These are phyloP conservation scores for Drosophila borborema DNA, from an alignment of 2,888 invertebrate genomes.

Conservation along the genomic window DNA sequence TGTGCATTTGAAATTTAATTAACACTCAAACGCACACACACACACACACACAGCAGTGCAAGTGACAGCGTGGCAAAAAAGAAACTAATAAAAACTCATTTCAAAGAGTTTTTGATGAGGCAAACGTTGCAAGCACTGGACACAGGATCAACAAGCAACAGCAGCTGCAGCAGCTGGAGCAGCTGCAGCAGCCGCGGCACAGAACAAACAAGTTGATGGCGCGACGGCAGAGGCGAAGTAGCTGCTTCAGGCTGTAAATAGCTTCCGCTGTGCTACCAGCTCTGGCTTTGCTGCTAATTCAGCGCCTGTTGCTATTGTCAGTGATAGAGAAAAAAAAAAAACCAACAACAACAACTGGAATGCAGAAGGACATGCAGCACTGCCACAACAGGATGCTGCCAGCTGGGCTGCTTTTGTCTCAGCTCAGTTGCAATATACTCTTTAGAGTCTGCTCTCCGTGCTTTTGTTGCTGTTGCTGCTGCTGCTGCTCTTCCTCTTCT, in stretches of 20 bases:
- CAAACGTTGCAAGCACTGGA: constrained; percentile 28
- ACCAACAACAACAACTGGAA: constrained; percentile 5
- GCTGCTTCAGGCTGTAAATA: constrained; percentile 5
- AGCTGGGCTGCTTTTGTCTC: constrained; percentile 49
- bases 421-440: constrained; percentile 42
- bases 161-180: not conserved
- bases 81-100: constrained; percentile 78
- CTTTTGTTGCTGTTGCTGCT: constrained; percentile 6
- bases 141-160: constrained; percentile 6
- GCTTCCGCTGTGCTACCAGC: constrained; percentile 26
- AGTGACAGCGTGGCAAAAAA: constrained; percentile 45
- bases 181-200: not conserved
- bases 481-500: constrained; percentile 13
- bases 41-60: constrained; percentile 8
- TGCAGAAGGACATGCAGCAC: constrained; percentile 25
- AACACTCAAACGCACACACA: constrained; percentile 57
- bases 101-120: constrained; percentile 74
- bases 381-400: constrained; percentile 34
- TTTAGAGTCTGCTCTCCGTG: not conserved
- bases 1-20: constrained; percentile 77
- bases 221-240: not conserved
- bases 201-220: not conserved
- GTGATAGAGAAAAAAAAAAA: not conserved
- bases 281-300: constrained; percentile 65
- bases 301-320: constrained; percentile 75